A percentile compares a stretch with the other conserved stretches of the same genome.
phyloP scores from a whole-genome alignment of 2,888 invertebrate genomes.

The Mamestra brassicae region DNA sequence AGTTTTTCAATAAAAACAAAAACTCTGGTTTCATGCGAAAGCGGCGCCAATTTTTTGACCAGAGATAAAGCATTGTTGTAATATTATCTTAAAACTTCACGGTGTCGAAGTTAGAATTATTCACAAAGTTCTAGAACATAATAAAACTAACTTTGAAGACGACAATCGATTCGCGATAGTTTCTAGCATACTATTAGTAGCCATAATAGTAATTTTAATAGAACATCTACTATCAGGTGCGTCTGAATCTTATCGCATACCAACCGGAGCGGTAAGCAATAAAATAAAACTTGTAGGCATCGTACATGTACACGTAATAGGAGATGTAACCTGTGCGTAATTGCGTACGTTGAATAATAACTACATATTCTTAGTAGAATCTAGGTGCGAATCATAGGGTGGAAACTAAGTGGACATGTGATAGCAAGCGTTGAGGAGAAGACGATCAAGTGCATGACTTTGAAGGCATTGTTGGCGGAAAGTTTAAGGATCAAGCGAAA shows the following conservation, averaged over 20 bases:
- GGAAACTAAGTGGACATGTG: conserved; percentile 8
- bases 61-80: conserved; percentile 35
- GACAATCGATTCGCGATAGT: conserved; percentile 36
- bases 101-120: conserved; percentile 38
- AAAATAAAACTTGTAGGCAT: conserved; percentile 64
- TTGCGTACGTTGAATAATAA: conserved; percentile 67
- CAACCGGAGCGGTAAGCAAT: conserved; percentile 74
- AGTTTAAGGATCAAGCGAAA: conserved; percentile 35
- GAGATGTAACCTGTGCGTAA: conserved; percentile 66
- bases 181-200: conserved; percentile 51
- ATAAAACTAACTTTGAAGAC: conserved; percentile 29
- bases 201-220: conserved; percentile 54
- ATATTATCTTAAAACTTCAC: conserved; percentile 40
- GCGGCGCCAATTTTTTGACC: conserved; percentile 41
- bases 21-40: conserved; percentile 27
- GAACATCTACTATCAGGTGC: conserved; percentile 46
- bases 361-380: conserved; percentile 37
- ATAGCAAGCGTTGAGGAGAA: conserved; percentile 1
- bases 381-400: conserved; percentile 16
- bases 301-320: conserved; percentile 49
- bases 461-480: conserved; percentile 6
- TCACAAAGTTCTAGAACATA: conserved; percentile 33
- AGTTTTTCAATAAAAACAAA: conserved; percentile 12
- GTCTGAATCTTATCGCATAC: conserved; percentile 63
- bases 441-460: conserved; percentile 9